Conservation (phyloP, 2,797 vertebrate genomes). For the Streptopelia turtur region DNA sequence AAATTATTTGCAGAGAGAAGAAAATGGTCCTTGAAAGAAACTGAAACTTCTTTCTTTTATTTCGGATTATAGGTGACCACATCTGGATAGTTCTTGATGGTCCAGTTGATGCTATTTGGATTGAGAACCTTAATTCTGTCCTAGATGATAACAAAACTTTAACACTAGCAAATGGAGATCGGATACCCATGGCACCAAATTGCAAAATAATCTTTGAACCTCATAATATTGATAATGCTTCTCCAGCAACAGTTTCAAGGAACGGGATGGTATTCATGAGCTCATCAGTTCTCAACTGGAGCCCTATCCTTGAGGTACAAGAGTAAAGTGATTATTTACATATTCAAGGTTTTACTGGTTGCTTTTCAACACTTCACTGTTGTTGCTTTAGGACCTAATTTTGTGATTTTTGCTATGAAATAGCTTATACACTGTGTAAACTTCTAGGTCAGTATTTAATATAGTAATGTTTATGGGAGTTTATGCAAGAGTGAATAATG, state of each 20-base stretch:
- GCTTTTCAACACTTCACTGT: neutral
- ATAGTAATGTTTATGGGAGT: neutral
- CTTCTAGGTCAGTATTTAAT: neutral
- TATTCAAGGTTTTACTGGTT: neutral
- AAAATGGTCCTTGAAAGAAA: neutral
- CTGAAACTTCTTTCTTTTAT: neutral
- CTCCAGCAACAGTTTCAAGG: slow-evolving; percentile 95
- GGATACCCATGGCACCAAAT: slow-evolving; percentile 96
- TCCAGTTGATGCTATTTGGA: slow-evolving; percentile 98
- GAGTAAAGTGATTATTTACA: neutral
- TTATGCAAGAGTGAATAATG: neutral
- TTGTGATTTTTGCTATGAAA: neutral
- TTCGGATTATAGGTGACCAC: slow-evolving; percentile 85
- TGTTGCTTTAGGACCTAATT: neutral
- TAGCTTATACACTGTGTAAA: neutral
- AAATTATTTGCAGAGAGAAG: neutral
- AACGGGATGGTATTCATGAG: slow-evolving; percentile 99
- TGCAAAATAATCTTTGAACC: slow-evolving; percentile 98
- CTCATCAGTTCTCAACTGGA: slow-evolving; percentile 93
- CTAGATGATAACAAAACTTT: slow-evolving; percentile 96
- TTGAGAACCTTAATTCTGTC: slow-evolving; percentile 97
- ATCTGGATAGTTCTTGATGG: slow-evolving; percentile 98
- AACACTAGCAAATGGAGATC: slow-evolving; percentile 94
- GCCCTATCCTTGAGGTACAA: slow-evolving; percentile 91
- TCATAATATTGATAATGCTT: slow-evolving; percentile 97